Percentiles rank a stretch among this genome's conserved stretches.
Evolutionary conservation across 2,113 vertebrate genomes (phyloP).

Genomic region (Elachura formosa): DNA sequence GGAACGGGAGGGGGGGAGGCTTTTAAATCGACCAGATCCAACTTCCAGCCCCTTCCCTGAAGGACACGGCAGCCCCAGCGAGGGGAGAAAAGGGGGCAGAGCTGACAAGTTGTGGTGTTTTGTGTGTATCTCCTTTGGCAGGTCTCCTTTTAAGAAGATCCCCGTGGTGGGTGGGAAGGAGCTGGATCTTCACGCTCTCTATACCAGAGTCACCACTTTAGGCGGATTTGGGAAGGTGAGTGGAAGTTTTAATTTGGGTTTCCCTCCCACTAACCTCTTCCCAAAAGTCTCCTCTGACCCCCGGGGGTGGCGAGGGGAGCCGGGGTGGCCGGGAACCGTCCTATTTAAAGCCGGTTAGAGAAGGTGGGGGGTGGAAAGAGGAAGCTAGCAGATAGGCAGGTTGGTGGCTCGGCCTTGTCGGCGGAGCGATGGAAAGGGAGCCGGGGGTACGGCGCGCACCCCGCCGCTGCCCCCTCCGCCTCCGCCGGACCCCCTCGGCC

Average conservation of each 20-base stretch:
- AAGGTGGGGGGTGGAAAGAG: conserved; percentile 61
- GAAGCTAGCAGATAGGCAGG: conserved; percentile 64
- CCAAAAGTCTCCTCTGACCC: conserved; percentile 73
- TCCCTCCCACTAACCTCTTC: conserved; percentile 74
- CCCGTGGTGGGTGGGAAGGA: conserved; percentile 97
- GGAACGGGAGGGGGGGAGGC: conserved; percentile 68
- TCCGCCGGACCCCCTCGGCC: neutral
- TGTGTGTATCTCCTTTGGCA: conserved; percentile 73
- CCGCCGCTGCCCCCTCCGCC: neutral
- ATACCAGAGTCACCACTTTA: conserved; percentile 97
- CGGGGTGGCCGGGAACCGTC: conserved; percentile 45
- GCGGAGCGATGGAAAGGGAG: conserved; percentile 62
- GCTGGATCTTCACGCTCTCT: conserved; percentile 96
- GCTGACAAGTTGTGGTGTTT: conserved; percentile 70
- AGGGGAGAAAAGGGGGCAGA: conserved; percentile 66
- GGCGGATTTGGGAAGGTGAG: conserved; percentile 99
- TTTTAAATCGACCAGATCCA: conserved; percentile 71
- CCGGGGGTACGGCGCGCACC: conserved; percentile 70
- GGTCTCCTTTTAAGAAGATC: conserved; percentile 97
- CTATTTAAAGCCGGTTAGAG: conserved; percentile 62
- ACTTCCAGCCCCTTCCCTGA: conserved; percentile 76
- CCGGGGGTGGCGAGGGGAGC: conserved; percentile 65
- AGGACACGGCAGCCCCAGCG: conserved; percentile 63
- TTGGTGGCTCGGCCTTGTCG: conserved; percentile 86
- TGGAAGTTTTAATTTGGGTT: conserved; percentile 81